Base-by-base conservation (phyloP, 2,113 vertebrate genomes). In the Gopherus evgoodei region DNA sequence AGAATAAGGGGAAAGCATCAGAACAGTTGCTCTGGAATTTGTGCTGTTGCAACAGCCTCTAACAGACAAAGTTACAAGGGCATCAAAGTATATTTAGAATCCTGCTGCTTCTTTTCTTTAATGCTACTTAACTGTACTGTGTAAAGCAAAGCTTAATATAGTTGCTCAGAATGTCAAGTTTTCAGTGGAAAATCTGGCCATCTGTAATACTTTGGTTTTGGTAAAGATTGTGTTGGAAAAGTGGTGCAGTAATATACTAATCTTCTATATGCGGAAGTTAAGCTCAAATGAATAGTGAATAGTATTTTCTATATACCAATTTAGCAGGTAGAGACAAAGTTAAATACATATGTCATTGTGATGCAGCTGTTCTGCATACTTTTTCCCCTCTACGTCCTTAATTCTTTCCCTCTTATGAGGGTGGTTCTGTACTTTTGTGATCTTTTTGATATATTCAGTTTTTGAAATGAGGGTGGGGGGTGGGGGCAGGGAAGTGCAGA, bases 231-330 rank as follows among this genome's bases (percentile, higher is more conserved):
- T 75, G 4, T 35, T 93, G 53, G 27, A 11, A 11, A 44, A n/a
- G 59, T 25, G 17, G 25, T 89, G 16, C 31, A 72, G 47, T 16
- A 24, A 0, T 16, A 21, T 5, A 24, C 44, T 1, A 0, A 3
- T 81, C 21, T 24, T 76, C 62, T 7, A 3, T 6, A 7, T 31
- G 49, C 24, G 44, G 59, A 19, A 50, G 8, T 47, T 80, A 13
- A 11, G 53, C 16, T 72, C 24, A 47, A 75, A 62, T 16, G 14
- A 53, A 16, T 35, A 38, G 29, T 5, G 16, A n/a, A 35, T 38
- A 27, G 21, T 44, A 47, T 81, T 27, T 27, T 65, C 35, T 17
- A 35, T 80, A 3, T 38, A 2, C 4, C 3, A 4, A 16, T 49
- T 25, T 38, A 50, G 47, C 86, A 12, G 52, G 38, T 16, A 13